Evolutionary conservation across 2,888 invertebrate genomes (phyloP).

Genomic region (Heliconius cydno): DNA sequence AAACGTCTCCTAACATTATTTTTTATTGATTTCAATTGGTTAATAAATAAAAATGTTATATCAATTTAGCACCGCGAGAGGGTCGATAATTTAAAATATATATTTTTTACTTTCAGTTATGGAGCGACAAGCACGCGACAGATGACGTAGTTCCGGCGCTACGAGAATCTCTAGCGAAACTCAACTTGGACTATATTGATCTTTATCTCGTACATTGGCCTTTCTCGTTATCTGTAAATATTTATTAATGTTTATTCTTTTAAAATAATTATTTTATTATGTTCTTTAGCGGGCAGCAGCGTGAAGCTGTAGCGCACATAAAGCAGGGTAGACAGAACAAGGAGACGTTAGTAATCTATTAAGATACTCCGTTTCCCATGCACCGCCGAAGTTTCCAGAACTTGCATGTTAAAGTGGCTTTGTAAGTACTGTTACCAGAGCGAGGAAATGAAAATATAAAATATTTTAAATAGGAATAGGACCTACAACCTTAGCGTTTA

Average conservation of each 20-base stretch:
- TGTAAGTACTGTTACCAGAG: not conserved
- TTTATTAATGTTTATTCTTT: not conserved
- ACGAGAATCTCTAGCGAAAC: slow-evolving; percentile 55
- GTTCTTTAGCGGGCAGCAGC: too few relatives aligned
- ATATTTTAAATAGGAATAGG: not conserved
- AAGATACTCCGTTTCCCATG: not conserved
- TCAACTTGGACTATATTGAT: slow-evolving; percentile 63
- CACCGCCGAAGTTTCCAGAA: not conserved
- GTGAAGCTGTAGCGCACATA: not conserved
- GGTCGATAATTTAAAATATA: too few relatives aligned
- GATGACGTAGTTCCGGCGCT: slow-evolving; percentile 63
- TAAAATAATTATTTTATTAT: not conserved
- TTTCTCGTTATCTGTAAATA: slow-evolving; percentile 56
- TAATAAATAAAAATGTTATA: too few relatives aligned
- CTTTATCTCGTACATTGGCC: slow-evolving; percentile 72
- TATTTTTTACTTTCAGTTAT: slow-evolving; percentile 54
- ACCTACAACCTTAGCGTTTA: not conserved
- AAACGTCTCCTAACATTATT: not conserved
- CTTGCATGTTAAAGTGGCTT: not conserved
- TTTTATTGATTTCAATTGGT: too few relatives aligned
- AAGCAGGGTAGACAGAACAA: not conserved
- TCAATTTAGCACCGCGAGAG: too few relatives aligned
- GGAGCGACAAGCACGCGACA: slow-evolving; percentile 62
- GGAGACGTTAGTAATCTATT: not conserved
- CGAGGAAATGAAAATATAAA: not conserved